Evolutionary conservation across 2,888 invertebrate genomes (phyloP).

Genomic region (Augiades crinisus): DNA sequence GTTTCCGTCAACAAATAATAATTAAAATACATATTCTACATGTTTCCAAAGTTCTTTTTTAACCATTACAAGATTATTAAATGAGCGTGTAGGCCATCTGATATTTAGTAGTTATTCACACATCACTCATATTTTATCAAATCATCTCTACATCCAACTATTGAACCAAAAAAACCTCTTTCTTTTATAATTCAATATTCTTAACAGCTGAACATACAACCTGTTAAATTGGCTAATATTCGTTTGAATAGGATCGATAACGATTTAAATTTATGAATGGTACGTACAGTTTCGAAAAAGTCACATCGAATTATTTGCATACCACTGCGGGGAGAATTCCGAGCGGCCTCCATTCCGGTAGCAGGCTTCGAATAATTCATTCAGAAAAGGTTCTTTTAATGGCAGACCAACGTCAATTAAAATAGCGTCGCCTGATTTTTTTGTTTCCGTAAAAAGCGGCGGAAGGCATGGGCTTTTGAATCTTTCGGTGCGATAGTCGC

Average conservation of each 20-base stretch:
- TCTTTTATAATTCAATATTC: too few relatives aligned
- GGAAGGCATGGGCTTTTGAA: conserved; percentile 64
- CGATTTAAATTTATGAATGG: conserved; percentile 1
- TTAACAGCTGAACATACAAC: too few relatives aligned
- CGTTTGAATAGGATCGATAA: not conserved
- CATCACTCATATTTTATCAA: too few relatives aligned
- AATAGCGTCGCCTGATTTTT: conserved; percentile 60
- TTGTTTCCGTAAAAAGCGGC: conserved; percentile 58
- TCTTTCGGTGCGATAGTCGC: conserved; percentile 69
- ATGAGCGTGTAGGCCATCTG: too few relatives aligned
- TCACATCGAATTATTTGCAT: conserved; percentile 71
- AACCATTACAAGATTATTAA: too few relatives aligned
- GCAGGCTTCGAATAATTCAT: conserved; percentile 64
- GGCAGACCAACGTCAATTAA: conserved; percentile 71
- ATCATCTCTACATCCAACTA: too few relatives aligned
- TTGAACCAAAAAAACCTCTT: too few relatives aligned
- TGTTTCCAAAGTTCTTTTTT: too few relatives aligned
- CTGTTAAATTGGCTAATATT: too few relatives aligned
- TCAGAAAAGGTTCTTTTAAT: conserved; percentile 57
- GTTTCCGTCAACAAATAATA: not conserved
- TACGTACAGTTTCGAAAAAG: conserved; percentile 38
- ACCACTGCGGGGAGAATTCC: conserved; percentile 52
- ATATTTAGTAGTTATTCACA: too few relatives aligned
- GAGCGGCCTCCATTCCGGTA: conserved; percentile 68
- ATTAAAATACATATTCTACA: too few relatives aligned